Base-by-base conservation (phyloP, 2,888 invertebrate species). In the Cheilosia impressa region DNA sequence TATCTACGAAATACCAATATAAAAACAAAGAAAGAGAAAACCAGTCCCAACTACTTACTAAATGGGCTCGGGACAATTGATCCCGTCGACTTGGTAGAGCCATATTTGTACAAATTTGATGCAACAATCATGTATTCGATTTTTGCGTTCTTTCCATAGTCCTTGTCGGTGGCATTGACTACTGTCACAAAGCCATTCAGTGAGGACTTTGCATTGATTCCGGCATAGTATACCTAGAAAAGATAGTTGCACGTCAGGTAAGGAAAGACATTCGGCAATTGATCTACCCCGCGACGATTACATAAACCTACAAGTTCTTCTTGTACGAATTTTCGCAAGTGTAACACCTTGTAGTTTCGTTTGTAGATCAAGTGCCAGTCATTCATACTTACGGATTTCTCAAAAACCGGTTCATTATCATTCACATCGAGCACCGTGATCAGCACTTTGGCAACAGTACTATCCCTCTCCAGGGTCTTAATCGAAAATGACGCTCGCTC, bases 41-140 rank as follows among this genome's bases (percentile, higher is more conserved):
- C 6, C 19, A 17, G 2, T 10, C 6, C 22, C 47, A 47, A 58
- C 24, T 50, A 41, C 88, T 88, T 81, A 90, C 90, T 87, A 88
- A 98, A 98, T 0, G 98, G 98, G 50, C 97, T 97, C 0, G 97
- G 97, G 22, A 97, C 96, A 22, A 98, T 96, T 0, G 97, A 97
- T 0, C 97, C 97, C 4, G 96, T 96, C 24, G 96, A 95, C 89
- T 95, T 94, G 31, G 94, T 94, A 0, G 95, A 96, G 0, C 96
- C 96, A 88, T 95, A 96, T 90, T 96, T 96, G 92, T 95, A 97
- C 31, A 97, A 92, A 91, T 97, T 95, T 0, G 97, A 96, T 0
- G 96, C 96, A 1, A 95, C 95, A 57, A 98, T 96, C 91, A 95
- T 95, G 91, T 97, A 98, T 43, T 95, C 93, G 1, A 98, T 93